These are phyloP conservation scores for Plagodis dolabraria DNA, from an alignment of 2,888 invertebrate genomes.

Conservation along the genomic window DNA sequence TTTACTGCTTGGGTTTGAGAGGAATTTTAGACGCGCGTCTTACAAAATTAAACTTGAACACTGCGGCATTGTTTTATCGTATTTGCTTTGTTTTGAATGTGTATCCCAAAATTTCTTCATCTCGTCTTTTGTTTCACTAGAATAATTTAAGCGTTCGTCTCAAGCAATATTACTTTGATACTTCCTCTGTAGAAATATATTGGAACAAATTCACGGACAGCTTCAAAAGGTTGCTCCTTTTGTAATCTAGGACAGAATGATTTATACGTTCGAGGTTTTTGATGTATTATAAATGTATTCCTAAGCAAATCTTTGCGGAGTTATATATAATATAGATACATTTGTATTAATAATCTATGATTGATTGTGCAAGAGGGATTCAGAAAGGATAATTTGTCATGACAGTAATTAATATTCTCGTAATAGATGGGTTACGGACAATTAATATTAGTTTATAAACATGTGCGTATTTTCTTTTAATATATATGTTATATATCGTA, in stretches of 20 bases:
- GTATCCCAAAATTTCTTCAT: background rate
- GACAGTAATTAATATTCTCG: conserved; percentile 6
- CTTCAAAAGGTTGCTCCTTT: conserved; percentile 6
- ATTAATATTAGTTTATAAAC: background rate
- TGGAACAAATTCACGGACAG: background rate
- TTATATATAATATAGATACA: background rate
- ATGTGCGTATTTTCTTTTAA: too few species aligned
- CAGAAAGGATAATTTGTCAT: conserved; percentile 18
- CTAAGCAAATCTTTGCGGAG: conserved; percentile 2
- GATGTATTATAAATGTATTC: conserved; percentile 1
- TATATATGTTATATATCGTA: too few species aligned
- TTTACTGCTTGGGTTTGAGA: conserved; percentile 5
- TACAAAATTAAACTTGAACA: background rate
- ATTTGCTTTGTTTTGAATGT: background rate
- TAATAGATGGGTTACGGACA: background rate
- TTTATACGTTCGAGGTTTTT: conserved; percentile 5
- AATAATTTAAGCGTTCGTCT: background rate
- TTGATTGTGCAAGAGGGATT: conserved; percentile 2
- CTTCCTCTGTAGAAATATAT: background rate
- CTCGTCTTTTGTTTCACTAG: background rate
- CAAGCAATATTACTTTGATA: background rate
- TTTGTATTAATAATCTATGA: conserved; percentile 4
- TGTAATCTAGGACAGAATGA: conserved; percentile 6
- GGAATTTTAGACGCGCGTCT: conserved; percentile 2
- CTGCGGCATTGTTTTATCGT: conserved; percentile 7